Base-by-base conservation (phyloP, 1,140 invertebrate genomes). In the Bilobella aurantiaca region DNA sequence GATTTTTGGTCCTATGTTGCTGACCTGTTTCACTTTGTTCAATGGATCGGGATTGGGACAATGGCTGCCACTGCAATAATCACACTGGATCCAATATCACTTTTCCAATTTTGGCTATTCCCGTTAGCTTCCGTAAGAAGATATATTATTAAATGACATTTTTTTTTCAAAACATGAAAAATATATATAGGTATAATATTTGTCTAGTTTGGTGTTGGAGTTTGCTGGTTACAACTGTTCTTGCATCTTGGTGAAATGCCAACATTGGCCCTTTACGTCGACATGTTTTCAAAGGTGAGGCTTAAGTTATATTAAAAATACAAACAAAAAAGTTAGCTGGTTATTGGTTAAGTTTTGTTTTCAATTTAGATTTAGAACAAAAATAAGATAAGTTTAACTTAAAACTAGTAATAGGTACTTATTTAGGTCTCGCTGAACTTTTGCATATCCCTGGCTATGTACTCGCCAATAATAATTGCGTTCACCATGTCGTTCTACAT, bases 401-500 rank as follows among this genome's bases (percentile, higher is more conserved):
- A 21, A 60, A 3, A 27, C 3, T 12, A 21, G 25, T 29, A 27
- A 14, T n/a, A 23, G 3, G 30, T 60, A 21, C 3, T 29, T 27
- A 47, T 62, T 59, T 25, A 69, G 67, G 66, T 70, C 37, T 42
- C 63, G 2, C 25, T 65, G 2, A 67, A 67, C 37, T 70, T 70
- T 53, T 58, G 47, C 23, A 53, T 28, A 28, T 70, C 65, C 42
- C 34, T 70, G 27, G 30, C 27, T n/a, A 67, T 67, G 16, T 70
- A 70, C 53, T 70, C 69, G 0, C 60, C 31, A 5, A 46, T 70
- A n/a, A 31, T 70, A 21, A 29, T 65, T 32, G 65, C 61, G 31
- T 70, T 70, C 65, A 61, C 69, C 3, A 64, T 65, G 59, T 67
- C 69, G 0, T 70, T 64, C 42, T 67, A 58, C 29, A 64, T 70